Evolutionary conservation across 2,113 vertebrate species (phyloP), one percentile per base, ranked within the genome.

Genomic region (Macaca nemestrina): DNA sequence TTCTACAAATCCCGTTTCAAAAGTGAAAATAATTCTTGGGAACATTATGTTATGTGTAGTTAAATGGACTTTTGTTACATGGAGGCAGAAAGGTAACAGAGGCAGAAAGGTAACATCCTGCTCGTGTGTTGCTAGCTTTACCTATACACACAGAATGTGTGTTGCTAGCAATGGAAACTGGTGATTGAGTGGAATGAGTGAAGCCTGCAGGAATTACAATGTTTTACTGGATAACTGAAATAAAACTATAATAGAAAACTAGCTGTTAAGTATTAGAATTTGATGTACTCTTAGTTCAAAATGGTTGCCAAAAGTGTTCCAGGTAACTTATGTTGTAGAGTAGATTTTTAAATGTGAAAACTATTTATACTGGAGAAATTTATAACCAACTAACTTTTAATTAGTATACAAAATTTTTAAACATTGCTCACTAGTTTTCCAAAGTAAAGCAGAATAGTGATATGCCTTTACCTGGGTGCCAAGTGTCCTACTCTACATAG

Each of bases 1-100:
- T 73, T 95, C 57, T 43, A 67, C 25, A 92, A 86, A 79, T 48
- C 45, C 18, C 67, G 5, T 88, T 93, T 80, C 64, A 89, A 97
- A 93, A 57, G 18, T 81, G 16, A 67, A 93, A 85, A 38, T 50
- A 84, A 85, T 38, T 50, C 25, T 20, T 68, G 52, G 20, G 8
- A 64, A 90, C 30, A 64, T 38, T 52, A 72, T 25, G 7, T 52
- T 68, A 92, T 35, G 22, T 43, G 72, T 35, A 79, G 12, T 50
- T 50, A 82, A 48, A 64, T 73, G 1, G 30, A 52, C 23, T 84
- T 89, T 22, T 64, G 43, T 70, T 57, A 92, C 10, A 30, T 14
- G 73, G 35, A 52, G 40, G 43, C n/a, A 83, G 43, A 81, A 87
- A 43, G n/a, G 18, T 70, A 50, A 70, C 18, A 68, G 35, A 52